Percentiles rank a stretch among this genome's conserved stretches.
These are phyloP conservation scores for Coregonus ussuriensis DNA, from an alignment of 2,797 vertebrate species.

Conservation along the genomic window DNA sequence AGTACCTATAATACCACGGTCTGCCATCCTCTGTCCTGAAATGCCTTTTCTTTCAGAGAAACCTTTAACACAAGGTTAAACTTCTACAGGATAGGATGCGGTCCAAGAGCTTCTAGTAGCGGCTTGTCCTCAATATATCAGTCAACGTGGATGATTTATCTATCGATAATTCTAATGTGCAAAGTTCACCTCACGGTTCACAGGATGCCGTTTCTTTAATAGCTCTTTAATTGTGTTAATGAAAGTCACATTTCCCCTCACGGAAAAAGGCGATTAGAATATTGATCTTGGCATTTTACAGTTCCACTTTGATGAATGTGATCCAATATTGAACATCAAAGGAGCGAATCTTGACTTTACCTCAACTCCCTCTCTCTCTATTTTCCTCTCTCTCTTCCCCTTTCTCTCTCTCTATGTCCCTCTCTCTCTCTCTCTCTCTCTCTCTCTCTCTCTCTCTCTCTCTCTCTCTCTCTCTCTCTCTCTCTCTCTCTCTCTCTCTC, in stretches of 20 bases:
- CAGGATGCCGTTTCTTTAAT: not conserved
- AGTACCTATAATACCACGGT: not conserved
- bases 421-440: not conserved
- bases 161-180: conserved; percentile 11
- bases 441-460: not conserved
- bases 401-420: not conserved
- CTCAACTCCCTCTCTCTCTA: not conserved
- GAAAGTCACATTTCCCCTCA: not conserved
- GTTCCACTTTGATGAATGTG: conserved; percentile 12
- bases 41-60: not conserved
- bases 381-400: not conserved
- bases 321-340: conserved; percentile 11
- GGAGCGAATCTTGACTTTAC: not conserved
- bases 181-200: conserved; percentile 8
- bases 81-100: not conserved
- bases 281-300: conserved; percentile 28
- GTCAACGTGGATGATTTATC: not conserved
- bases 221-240: conserved; percentile 17
- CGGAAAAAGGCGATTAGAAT: conserved; percentile 23
- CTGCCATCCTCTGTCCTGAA: not conserved
- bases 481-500: not conserved
- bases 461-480: not conserved
- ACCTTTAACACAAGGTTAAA: not conserved
- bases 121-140: not conserved
- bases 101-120: not conserved